These are phyloP conservation scores for Arizona elegans DNA, from an alignment of 2,113 vertebrate species.

Conservation along the genomic window DNA sequence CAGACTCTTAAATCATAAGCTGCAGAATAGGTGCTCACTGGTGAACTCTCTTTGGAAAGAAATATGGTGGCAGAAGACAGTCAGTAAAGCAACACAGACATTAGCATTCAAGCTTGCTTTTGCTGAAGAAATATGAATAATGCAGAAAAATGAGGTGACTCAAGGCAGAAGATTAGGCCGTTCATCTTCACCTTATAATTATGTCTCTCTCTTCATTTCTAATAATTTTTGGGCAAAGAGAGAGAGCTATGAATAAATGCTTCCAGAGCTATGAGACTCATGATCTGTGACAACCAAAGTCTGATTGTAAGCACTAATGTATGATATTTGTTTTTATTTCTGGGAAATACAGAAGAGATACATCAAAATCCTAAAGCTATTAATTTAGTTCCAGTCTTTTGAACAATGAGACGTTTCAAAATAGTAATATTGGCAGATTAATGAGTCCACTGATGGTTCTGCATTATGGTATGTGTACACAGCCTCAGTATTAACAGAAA, in stretches of 20 bases:
- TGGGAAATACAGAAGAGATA: not conserved
- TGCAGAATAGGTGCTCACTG: not conserved
- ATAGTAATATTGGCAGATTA: not conserved
- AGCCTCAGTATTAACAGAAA: not conserved
- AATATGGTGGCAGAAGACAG: not conserved
- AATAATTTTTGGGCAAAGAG: constrained; percentile 28
- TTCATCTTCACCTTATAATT: constrained; percentile 59
- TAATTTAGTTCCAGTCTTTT: not conserved
- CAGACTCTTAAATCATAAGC: not conserved
- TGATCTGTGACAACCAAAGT: not conserved
- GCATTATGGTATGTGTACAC: no score
- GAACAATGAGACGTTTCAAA: not conserved
- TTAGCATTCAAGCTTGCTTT: constrained; percentile 28
- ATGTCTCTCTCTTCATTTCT: constrained; percentile 41
- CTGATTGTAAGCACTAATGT: not conserved
- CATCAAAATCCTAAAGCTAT: not conserved
- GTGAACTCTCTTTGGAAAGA: not conserved
- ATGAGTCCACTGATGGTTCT: not conserved
- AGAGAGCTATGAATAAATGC: constrained; percentile 26
- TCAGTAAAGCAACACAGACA: constrained; percentile 6
- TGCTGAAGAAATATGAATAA: constrained; percentile 47
- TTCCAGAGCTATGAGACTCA: not conserved
- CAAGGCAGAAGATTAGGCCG: constrained; percentile 10
- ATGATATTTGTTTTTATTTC: not conserved
- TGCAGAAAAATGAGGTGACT: constrained; percentile 44